phyloP scores from a whole-genome alignment of 2,113 vertebrate species.

The Cacatua alba region DNA sequence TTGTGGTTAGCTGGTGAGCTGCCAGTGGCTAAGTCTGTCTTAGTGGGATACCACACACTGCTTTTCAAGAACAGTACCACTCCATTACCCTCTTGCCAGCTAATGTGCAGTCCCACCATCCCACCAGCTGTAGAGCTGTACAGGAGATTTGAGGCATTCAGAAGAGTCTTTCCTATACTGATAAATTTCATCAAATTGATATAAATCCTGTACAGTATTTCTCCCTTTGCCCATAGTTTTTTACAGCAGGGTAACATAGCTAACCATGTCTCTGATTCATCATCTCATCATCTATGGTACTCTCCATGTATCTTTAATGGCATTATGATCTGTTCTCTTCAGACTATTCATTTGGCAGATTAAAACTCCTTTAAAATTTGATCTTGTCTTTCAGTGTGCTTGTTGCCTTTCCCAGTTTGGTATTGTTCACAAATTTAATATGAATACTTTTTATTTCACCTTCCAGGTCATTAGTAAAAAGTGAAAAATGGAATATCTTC shows the following conservation, averaged over 20 bases:
- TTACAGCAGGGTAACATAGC: neutral
- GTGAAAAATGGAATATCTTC: neutral
- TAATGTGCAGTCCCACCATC: neutral
- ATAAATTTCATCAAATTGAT: neutral
- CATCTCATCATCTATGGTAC: no score
- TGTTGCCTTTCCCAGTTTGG: neutral
- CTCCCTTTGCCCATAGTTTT: neutral
- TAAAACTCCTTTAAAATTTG: neutral
- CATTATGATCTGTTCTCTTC: neutral
- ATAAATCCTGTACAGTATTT: neutral
- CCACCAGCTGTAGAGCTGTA: neutral
- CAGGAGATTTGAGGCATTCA: neutral
- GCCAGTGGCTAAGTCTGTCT: neutral
- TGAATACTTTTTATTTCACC: neutral
- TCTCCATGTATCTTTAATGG: neutral
- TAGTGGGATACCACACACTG: neutral
- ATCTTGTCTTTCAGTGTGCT: neutral
- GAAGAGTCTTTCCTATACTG: neutral
- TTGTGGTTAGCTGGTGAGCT: neutral
- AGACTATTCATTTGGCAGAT: neutral
- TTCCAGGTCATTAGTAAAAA: neutral
- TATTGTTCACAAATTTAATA: neutral
- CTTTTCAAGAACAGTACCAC: neutral
- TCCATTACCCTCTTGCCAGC: neutral
- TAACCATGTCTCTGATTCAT: neutral